These are phyloP conservation scores for Epizoanthus fatuus DNA, from an alignment of 92 coral and sea anemone species.

Conservation along the genomic window DNA sequence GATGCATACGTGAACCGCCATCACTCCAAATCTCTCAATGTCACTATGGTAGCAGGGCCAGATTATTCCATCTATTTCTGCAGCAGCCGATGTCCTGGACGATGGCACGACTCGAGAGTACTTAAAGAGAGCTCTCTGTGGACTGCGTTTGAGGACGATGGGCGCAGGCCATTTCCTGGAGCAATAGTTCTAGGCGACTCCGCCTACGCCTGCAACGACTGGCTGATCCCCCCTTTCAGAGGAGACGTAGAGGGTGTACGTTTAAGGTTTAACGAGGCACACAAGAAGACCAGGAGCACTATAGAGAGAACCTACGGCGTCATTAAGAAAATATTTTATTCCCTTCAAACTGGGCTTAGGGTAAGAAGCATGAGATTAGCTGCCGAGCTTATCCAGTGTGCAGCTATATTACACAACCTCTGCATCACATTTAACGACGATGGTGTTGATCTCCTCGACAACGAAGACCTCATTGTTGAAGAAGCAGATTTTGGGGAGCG, in stretches of 20 bases:
- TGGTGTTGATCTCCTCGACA: conserved; percentile 53
- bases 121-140: conserved; percentile 49
- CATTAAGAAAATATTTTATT: conserved; percentile 41
- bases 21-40: conserved; percentile 51
- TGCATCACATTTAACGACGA: conserved; percentile 57
- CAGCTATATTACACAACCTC: conserved; percentile 54
- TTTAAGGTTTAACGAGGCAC: conserved; percentile 46
- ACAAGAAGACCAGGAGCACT: conserved; percentile 48
- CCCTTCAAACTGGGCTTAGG: conserved; percentile 22
- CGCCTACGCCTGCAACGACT: conserved; percentile 41
- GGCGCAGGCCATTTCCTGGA: conserved; percentile 49
- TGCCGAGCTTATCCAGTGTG: conserved; percentile 54
- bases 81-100: conserved; percentile 34
- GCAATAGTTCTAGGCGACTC: conserved; percentile 42
- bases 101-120: conserved; percentile 60
- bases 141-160: conserved; percentile 64
- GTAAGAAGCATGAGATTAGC: conserved; percentile 51
- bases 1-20: conserved; percentile 50
- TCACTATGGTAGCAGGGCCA: conserved; percentile 47
- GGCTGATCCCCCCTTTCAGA: conserved; percentile 56
- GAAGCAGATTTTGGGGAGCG: conserved; percentile 8
- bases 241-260: conserved; percentile 52
- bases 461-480: conserved; percentile 48
- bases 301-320: conserved; percentile 49
- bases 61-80: conserved; percentile 39